Conservation (phyloP, 2,113 vertebrate genomes). For the Oplegnathus fasciatus region DNA sequence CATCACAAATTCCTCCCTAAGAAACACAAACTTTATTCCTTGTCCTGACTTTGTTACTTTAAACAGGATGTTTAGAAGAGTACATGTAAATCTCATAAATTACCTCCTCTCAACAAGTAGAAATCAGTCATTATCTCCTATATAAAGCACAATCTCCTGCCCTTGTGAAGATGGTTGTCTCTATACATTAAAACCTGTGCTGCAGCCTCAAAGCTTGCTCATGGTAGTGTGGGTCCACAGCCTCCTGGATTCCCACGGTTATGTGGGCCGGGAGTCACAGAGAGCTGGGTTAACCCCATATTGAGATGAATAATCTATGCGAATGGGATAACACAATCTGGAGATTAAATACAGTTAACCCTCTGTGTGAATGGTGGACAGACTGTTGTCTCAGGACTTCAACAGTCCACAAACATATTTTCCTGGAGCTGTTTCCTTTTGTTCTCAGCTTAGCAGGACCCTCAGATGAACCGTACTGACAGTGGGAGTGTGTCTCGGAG, state of each 20-base stretch:
- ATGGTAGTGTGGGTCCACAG: conserved; percentile 23
- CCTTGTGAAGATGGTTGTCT: conserved; percentile 9
- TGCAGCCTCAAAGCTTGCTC: conserved; percentile 33
- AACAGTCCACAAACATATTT: conserved; percentile 74
- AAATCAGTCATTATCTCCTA: not conserved
- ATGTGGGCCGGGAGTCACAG: conserved; percentile 68
- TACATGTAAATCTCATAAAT: not conserved
- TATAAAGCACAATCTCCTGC: not conserved
- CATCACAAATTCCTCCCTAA: not conserved
- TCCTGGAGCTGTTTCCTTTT: conserved; percentile 64
- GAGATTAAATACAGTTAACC: conserved; percentile 79
- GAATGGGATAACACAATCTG: conserved; percentile 77
- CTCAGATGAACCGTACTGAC: conserved; percentile 44
- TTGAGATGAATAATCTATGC: conserved; percentile 76
- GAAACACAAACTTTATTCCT: not conserved
- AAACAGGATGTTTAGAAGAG: not conserved
- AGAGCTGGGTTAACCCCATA: conserved; percentile 81
- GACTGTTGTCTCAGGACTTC: conserved; percentile 76
- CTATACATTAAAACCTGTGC: conserved; percentile 21
- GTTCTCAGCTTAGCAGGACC: conserved; percentile 62
- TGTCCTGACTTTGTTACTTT: not conserved
- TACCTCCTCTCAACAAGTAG: not conserved
- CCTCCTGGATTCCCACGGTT: conserved; percentile 74
- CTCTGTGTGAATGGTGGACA: conserved; percentile 79
- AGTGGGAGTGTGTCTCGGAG: conserved; percentile 4